These are phyloP conservation scores for Yponomeuta evonymella DNA, from an alignment of 2,888 invertebrate species.

Conservation along the genomic window DNA sequence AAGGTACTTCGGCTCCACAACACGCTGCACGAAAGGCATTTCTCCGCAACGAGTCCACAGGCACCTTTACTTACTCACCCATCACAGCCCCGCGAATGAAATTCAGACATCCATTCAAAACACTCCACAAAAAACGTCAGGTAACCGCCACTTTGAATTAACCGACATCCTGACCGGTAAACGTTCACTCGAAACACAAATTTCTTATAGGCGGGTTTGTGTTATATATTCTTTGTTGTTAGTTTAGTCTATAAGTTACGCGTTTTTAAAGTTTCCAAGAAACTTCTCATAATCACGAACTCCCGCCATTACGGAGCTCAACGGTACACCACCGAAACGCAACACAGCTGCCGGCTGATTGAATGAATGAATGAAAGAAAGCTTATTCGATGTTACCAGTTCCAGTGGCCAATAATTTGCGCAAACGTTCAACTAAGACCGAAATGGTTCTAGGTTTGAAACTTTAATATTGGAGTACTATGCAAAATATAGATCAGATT, in stretches of 20 bases:
- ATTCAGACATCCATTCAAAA: constrained; percentile 70
- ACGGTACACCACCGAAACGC: constrained; percentile 28
- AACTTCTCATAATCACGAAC: constrained; percentile 62
- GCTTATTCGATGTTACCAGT: no score
- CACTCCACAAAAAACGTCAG: constrained; percentile 75
- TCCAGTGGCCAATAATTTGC: no score
- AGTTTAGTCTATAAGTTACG: constrained; percentile 40
- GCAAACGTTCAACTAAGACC: no score
- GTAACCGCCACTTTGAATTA: constrained; percentile 76
- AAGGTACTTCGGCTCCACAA: constrained; percentile 87
- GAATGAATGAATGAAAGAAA: constrained; percentile 40
- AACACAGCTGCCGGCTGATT: constrained; percentile 55
- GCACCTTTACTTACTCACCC: constrained; percentile 61
- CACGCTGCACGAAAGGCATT: constrained; percentile 93
- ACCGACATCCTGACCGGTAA: constrained; percentile 71
- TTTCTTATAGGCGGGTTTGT: constrained; percentile 38
- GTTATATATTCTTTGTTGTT: constrained; percentile 28
- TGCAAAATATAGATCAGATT: no score
- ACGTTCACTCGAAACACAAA: constrained; percentile 51
- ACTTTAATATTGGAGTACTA: no score
- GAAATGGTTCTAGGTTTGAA: no score
- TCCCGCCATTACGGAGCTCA: constrained; percentile 56
- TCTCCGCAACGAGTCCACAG: constrained; percentile 45
- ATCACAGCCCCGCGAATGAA: constrained; percentile 64
- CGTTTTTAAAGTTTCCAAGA: constrained; percentile 53